Conservation (phyloP, 2,888 invertebrate species). For the Punctoribates punctum region DNA sequence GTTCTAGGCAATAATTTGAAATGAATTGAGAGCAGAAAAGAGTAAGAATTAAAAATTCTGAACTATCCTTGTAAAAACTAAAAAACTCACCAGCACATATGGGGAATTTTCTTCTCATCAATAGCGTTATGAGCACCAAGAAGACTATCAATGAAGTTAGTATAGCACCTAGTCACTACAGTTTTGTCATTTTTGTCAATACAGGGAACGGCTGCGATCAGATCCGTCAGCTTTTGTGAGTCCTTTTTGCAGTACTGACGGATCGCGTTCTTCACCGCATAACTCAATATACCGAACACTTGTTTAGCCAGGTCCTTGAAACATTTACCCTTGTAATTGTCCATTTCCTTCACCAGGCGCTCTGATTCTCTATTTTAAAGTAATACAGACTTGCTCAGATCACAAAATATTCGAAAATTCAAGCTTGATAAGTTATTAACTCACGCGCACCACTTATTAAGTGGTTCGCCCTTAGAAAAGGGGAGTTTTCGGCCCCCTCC, state of each 20-base stretch:
- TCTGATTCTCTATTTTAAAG: slow-evolving; percentile 2
- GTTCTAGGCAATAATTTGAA: too few relatives aligned
- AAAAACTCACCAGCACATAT: background rate
- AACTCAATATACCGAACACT: background rate
- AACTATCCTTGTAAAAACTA: background rate
- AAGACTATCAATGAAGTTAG: background rate
- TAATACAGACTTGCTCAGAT: too few relatives aligned
- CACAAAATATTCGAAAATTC: too few relatives aligned
- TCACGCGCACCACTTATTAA: background rate
- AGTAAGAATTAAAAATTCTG: too few relatives aligned
- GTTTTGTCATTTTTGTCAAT: background rate
- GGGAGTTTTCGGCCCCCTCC: background rate
- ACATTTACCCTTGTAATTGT: background rate
- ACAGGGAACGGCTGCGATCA: background rate
- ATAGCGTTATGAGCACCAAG: background rate
- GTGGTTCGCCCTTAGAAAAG: background rate
- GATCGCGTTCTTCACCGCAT: background rate
- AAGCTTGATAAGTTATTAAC: background rate
- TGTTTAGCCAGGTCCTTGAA: background rate
- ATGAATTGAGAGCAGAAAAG: too few relatives aligned
- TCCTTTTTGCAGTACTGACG: background rate
- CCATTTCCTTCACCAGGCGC: background rate
- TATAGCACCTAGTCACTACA: background rate
- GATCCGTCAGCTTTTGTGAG: background rate
- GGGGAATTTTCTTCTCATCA: background rate